A percentile compares a stretch with the other conserved stretches of the same genome.
Conservation (phyloP, 2,113 vertebrate genomes). For the Enhydra lutris region DNA sequence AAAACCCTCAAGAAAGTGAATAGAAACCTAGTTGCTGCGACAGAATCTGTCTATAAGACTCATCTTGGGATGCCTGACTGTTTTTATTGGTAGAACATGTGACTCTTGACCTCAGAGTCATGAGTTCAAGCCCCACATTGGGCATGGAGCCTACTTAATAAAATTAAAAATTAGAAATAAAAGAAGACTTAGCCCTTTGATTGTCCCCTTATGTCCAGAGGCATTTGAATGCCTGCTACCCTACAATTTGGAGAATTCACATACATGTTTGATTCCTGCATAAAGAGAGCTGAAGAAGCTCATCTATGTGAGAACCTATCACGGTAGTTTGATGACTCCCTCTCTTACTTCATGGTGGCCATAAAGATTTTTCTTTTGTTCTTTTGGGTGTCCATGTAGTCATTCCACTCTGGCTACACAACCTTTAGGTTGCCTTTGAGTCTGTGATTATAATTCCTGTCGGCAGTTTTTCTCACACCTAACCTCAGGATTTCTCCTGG, state of each 20-base stretch:
- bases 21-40: neutral
- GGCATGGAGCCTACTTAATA: too few relatives aligned
- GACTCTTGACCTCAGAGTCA: too few relatives aligned
- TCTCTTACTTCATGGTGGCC: neutral
- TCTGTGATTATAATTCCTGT: neutral
- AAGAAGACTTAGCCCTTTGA: neutral
- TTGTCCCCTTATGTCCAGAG: neutral
- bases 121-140: too few relatives aligned
- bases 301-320: neutral
- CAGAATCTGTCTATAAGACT: neutral
- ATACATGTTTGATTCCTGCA: neutral
- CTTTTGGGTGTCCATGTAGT: neutral
- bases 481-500: conserved; percentile 1
- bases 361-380: neutral
- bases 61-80: too few relatives aligned
- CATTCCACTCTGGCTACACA: neutral
- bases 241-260: neutral
- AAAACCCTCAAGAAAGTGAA: neutral
- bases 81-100: too few relatives aligned
- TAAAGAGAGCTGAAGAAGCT: neutral
- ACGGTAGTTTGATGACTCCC: neutral
- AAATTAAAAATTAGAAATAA: too few relatives aligned
- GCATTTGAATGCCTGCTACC: neutral
- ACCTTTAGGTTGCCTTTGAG: neutral
- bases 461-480: neutral